Percentiles rank a stretch among this genome's conserved stretches.
phyloP scores from a whole-genome alignment of 2,797 vertebrate species.

The Decapterus maruadsi region DNA sequence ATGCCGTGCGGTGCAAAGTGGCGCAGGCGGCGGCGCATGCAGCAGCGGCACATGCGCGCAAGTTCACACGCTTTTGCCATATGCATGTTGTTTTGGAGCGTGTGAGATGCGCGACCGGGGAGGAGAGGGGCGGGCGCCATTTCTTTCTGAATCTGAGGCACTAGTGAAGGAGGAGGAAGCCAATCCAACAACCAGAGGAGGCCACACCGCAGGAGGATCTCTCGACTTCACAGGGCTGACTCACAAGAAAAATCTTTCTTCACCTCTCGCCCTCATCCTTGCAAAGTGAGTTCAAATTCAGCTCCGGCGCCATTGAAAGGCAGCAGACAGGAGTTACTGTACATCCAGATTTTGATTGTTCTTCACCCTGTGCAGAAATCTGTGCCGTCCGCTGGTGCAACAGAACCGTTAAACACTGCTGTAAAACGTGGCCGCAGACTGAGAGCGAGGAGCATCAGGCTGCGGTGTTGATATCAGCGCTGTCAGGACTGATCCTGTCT shows the following conservation, averaged over 20 bases:
- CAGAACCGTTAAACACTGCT: slow-evolving; percentile 38
- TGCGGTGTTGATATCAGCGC: slow-evolving; percentile 33
- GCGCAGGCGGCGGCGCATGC: slow-evolving; percentile 16
- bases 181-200: not conserved
- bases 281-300: not conserved
- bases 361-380: not conserved
- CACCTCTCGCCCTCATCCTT: not conserved
- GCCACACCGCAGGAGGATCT: not conserved
- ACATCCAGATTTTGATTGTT: not conserved
- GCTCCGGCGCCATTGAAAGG: not conserved
- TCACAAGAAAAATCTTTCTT: not conserved
- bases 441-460: slow-evolving; percentile 25
- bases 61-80: not conserved
- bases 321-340: not conserved
- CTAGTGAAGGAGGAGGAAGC: not conserved
- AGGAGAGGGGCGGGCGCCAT: not conserved
- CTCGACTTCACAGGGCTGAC: too few relatives aligned
- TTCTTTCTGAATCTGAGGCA: not conserved
- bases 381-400: not conserved
- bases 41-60: slow-evolving; percentile 26
- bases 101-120: not conserved
- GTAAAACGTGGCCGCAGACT: slow-evolving; percentile 28
- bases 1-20: slow-evolving; percentile 54
- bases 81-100: not conserved
- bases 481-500: slow-evolving; percentile 61